Evolutionary conservation across 2,888 invertebrate genomes (phyloP), one percentile per base, ranked within the genome.

Genomic region (Clunio marinus): DNA sequence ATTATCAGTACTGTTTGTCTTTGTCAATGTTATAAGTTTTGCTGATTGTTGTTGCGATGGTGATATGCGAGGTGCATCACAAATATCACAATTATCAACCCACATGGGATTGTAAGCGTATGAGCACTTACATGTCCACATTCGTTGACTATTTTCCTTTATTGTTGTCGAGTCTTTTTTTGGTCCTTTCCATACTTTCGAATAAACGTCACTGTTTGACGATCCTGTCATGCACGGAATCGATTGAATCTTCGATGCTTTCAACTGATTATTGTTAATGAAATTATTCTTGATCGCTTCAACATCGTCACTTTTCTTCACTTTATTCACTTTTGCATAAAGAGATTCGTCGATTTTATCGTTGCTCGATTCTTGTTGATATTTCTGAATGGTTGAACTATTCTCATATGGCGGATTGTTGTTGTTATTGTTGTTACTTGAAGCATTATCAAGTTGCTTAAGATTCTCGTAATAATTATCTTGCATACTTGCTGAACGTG

Each of bases 121-220:
- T 76, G 92, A 91, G 79, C 94, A 95, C 77, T 89, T 88, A 80
- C 94, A 94, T 71, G 90, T 91, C 93, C 94, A 94, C 85, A 90
- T 88, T 72, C 90, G 75, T 70, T 77, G 76, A 70, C 76, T n/a
- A n/a, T 58, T 51, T 20, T 58, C 41, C 25, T 66, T 66, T n/a
- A n/a, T n/a, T 20, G 62, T 58, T 75, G 78, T 78, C 72, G 76
- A 75, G 68, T 77, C 74, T 74, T 79, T 78, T 70, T 77, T 77
- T 10, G 79, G 77, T 71, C 79, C 79, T 72, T 79, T 79, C 79
- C 79, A 79, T 71, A 79, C 79, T 27, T 68, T 68, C 13, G 67
- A 67, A 35, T 68, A 68, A 17, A n/a, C 32, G 1, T 57, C 57
- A 22, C 28, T 35, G 10, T 3, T n/a, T 3, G 45, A 8, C 10